Conservation (phyloP, 2,113 vertebrate genomes). For the Numida meleagris region DNA sequence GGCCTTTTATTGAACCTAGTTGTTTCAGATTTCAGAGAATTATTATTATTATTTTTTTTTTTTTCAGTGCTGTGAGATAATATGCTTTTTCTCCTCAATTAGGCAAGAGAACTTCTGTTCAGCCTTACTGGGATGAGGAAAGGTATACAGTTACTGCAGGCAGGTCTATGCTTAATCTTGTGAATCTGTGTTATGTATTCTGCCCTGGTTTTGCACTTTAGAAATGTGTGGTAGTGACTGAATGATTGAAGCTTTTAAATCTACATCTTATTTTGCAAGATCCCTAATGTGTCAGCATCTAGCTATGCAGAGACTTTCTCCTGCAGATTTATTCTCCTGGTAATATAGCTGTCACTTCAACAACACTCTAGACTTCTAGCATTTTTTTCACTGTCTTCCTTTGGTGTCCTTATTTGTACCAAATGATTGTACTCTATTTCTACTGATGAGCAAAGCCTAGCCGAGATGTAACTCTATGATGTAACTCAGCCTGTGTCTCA, state of each 20-base stretch:
- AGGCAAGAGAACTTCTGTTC: not conserved
- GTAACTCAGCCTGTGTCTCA: not conserved
- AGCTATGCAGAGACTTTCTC: not conserved
- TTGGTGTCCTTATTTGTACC: not conserved
- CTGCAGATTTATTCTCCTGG: constrained; percentile 12
- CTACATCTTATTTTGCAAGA: not conserved
- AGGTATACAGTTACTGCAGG: not conserved
- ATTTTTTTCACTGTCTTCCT: not conserved
- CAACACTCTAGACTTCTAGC: not conserved
- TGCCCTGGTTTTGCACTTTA: not conserved
- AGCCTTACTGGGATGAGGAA: not conserved
- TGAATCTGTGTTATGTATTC: not conserved
- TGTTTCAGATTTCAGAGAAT: not conserved
- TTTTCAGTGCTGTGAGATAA: not conserved
- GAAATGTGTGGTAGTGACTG: not conserved
- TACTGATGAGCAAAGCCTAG: not conserved
- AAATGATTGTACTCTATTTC: constrained; percentile 11
- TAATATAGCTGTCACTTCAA: not conserved
- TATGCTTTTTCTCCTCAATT: not conserved
- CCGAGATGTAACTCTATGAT: too few species aligned
- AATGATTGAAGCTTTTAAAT: not conserved
- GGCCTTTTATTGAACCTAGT: not conserved
- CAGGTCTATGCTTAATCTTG: not conserved
- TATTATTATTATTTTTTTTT: too few species aligned
- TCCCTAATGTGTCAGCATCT: not conserved